phyloP scores from a whole-genome alignment of 2,888 invertebrate genomes.

The Chromoteleia sp. region DNA sequence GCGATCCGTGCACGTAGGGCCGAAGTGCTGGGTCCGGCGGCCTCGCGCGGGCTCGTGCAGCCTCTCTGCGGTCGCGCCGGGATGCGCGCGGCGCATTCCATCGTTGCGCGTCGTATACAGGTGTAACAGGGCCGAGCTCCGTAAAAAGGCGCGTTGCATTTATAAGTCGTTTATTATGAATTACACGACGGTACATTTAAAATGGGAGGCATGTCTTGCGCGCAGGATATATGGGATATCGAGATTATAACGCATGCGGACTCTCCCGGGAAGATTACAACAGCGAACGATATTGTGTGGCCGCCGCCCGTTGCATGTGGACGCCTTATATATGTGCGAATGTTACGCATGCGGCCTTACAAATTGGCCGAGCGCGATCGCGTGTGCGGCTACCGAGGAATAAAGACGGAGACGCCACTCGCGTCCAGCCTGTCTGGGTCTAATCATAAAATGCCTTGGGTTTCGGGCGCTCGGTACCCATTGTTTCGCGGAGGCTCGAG shows the following conservation, averaged over 20 bases:
- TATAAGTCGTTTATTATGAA: conserved; percentile 85
- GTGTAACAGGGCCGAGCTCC: conserved; percentile 54
- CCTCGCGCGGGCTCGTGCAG: background rate
- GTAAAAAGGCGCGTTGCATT: conserved; percentile 82
- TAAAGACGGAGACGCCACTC: conserved; percentile 68
- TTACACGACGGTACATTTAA: conserved; percentile 85
- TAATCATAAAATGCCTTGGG: conserved; percentile 38
- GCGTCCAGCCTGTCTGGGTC: conserved; percentile 12
- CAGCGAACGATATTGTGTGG: conserved; percentile 74
- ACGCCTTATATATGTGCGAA: conserved; percentile 68
- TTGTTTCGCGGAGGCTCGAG: background rate
- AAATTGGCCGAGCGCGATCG: conserved; percentile 77
- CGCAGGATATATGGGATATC: conserved; percentile 84
- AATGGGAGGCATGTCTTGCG: conserved; percentile 83
- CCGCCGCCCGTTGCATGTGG: conserved; percentile 56
- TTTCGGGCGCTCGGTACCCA: background rate
- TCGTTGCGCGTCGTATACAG: conserved; percentile 48
- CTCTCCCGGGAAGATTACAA: conserved; percentile 75
- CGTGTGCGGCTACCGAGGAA: conserved; percentile 76
- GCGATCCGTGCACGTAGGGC: conserved; percentile 72
- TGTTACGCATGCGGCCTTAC: conserved; percentile 77
- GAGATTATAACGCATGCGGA: conserved; percentile 84
- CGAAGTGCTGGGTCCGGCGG: conserved; percentile 18
- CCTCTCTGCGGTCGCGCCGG: background rate
- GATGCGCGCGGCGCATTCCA: conserved; percentile 48